Percentiles rank a stretch among this genome's conserved stretches.
Evolutionary conservation across 1,140 invertebrate genomes (phyloP).

Genomic region (Drosophila parabipectinata): DNA sequence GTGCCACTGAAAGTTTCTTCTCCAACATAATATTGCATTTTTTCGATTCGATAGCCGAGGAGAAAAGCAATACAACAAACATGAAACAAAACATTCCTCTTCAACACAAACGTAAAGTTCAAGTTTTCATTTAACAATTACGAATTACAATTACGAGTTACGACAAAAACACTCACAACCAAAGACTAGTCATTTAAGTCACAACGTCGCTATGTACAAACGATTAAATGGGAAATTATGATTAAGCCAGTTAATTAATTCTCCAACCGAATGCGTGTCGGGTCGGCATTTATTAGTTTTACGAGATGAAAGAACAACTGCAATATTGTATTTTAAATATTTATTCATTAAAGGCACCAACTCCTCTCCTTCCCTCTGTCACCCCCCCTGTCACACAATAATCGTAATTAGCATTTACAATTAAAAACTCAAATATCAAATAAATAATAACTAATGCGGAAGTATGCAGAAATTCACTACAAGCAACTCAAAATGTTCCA

Average conservation of each 20-base stretch:
- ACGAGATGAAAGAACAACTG: constrained; percentile 58
- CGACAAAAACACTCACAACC: constrained; percentile 48
- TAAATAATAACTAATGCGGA: constrained; percentile 41
- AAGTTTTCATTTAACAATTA: constrained; percentile 60
- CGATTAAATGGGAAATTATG: constrained; percentile 35
- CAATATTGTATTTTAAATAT: constrained; percentile 82
- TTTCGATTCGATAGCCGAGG: constrained; percentile 22
- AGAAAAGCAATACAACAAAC: constrained; percentile 7
- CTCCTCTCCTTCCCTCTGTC: constrained; percentile 12
- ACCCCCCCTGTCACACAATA: constrained; percentile 22
- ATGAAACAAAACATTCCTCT: constrained; percentile 69
- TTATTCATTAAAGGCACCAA: constrained; percentile 66
- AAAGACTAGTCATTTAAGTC: constrained; percentile 81
- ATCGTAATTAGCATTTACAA: constrained; percentile 71
- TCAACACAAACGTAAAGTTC: constrained; percentile 63
- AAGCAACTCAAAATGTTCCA: constrained; percentile 79
- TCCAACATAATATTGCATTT: constrained; percentile 36
- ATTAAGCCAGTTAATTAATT: constrained; percentile 54
- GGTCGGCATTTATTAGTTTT: constrained; percentile 55
- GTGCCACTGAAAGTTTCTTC: constrained; percentile 60
- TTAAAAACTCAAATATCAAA: constrained; percentile 59
- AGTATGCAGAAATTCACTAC: constrained; percentile 58
- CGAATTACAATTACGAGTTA: constrained; percentile 6
- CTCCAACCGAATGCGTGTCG: constrained; percentile 25
- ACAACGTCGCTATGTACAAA: constrained; percentile 77